Base-by-base conservation (phyloP, 1,140 invertebrate species). In the Nephotettix cincticeps region DNA sequence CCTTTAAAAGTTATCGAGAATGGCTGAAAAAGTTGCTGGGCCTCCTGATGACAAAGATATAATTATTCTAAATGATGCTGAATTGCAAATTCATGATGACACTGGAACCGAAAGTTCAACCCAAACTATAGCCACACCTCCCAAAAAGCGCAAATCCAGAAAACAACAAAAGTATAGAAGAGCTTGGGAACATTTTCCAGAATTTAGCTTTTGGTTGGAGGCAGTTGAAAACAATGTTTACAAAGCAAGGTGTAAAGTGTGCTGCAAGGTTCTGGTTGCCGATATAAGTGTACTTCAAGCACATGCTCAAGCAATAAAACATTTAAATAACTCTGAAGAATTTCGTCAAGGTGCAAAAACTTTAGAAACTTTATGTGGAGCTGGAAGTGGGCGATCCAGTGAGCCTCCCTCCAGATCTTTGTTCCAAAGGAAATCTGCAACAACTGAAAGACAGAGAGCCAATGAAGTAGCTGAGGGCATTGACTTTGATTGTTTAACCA, bases 171-270 rank as follows among this genome's bases (percentile, higher is more conserved):
- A 74, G 27, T 75, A 75, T 68, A 66, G 74, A 30, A 67, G 71
- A 64, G 74, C 73, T 36, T 76, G 75, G 75, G 72, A 74, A 64
- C 36, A 73, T 27, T 69, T 72, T 30, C 74, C 74, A 28, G 72
- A 75, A 65, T 76, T 75, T 30, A 43, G 70, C 43, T 40, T 63
- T 9, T 76, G 75, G 75, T 54, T 76, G 23, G 64, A 69, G 40
- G 58, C 71, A 11, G 69, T 71, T 40, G 66, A 71, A 13, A 71
- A 70, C 40, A 71, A 73, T 47, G 45, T 63, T 32, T 74, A 73
- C 40, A 76, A 76, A 40, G 75, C 75, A 17, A 70, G 63, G 70
- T 76, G 75, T 17, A 69, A 75, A 56, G 68, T 74, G 27, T 76
- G 75, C 67, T 69, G 73, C 21, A 72, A 74, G 43, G 45, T 74